Percentiles rank a stretch among this genome's conserved stretches.
These are phyloP conservation scores for Scaptomyza reducta DNA, from an alignment of 2,888 invertebrate species.

Conservation along the genomic window DNA sequence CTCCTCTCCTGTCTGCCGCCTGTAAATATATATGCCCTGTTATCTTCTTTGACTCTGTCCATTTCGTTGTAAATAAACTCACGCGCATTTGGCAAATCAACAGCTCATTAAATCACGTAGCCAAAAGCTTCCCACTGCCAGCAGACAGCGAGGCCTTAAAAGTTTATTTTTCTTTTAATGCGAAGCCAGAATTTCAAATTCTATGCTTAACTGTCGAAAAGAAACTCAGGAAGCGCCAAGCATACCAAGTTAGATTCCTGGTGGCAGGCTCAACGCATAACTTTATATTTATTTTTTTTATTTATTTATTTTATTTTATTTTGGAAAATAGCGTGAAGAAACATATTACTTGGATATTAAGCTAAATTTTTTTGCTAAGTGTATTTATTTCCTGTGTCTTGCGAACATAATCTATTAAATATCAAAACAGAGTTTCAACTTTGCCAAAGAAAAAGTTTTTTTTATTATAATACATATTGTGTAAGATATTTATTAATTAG, in stretches of 20 bases:
- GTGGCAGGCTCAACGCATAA: not conserved
- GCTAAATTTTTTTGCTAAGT: no score
- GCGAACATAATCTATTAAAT: no score
- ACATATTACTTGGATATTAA: no score
- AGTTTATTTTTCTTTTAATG: slow-evolving; percentile 10
- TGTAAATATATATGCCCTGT: slow-evolving; percentile 49
- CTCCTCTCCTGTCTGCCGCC: slow-evolving; percentile 41
- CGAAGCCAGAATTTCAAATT: slow-evolving; percentile 26
- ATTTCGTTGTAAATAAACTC: slow-evolving; percentile 39
- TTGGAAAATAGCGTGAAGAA: not conserved
- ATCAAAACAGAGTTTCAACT: no score
- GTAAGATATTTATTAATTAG: no score
- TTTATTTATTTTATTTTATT: no score
- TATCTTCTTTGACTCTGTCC: slow-evolving; percentile 7
- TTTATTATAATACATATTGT: no score
- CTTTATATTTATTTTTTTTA: no score
- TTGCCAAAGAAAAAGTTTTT: no score
- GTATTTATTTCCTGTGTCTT: no score
- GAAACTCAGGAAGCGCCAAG: not conserved
- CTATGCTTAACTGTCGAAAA: slow-evolving; percentile 11
- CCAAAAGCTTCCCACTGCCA: slow-evolving; percentile 9
- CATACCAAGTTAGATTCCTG: not conserved
- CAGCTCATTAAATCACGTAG: slow-evolving; percentile 68
- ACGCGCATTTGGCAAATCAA: slow-evolving; percentile 63
- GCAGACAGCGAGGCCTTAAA: slow-evolving; percentile 23